Conservation (phyloP, 92 coral and sea anemone species). For the Zoanthus sociatus region DNA sequence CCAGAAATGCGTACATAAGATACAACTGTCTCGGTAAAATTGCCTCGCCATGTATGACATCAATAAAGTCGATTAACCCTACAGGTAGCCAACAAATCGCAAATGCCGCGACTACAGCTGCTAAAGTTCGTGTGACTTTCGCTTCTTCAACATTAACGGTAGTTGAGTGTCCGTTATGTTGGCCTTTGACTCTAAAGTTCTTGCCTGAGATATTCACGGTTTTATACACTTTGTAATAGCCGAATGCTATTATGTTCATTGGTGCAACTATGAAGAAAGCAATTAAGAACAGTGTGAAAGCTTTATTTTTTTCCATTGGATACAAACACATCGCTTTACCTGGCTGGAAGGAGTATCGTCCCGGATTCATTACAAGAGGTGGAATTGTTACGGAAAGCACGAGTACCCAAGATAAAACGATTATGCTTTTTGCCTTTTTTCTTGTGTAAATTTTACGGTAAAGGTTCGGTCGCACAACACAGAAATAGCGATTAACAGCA, state of each 20-base stretch:
- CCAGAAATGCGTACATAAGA: constrained; percentile 67
- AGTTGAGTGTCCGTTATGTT: constrained; percentile 16
- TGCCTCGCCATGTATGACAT: constrained; percentile 59
- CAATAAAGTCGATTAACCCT: constrained; percentile 62
- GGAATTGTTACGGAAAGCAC: constrained; percentile 21
- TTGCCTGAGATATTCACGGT: constrained; percentile 49
- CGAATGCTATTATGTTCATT: constrained; percentile 31
- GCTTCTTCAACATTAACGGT: constrained; percentile 72
- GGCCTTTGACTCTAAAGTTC: constrained; percentile 29
- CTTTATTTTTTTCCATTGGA: constrained; percentile 36
- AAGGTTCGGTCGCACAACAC: constrained; percentile 28
- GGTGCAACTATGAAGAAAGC: constrained; percentile 37
- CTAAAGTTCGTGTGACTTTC: constrained; percentile 76
- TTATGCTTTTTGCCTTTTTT: neutral
- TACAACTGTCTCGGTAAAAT: constrained; percentile 64
- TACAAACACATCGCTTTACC: constrained; percentile 58
- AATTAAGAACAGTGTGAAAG: constrained; percentile 25
- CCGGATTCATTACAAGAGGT: constrained; percentile 40
- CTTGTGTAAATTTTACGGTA: constrained; percentile 31
- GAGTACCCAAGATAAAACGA: constrained; percentile 4
- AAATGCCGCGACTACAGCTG: constrained; percentile 72
- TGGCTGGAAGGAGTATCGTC: constrained; percentile 40
- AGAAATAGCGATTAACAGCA: constrained; percentile 40
- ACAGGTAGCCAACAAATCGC: constrained; percentile 79
- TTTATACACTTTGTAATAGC: constrained; percentile 55